Conservation (phyloP, 2,888 invertebrate species). For the Clanis bilineata region DNA sequence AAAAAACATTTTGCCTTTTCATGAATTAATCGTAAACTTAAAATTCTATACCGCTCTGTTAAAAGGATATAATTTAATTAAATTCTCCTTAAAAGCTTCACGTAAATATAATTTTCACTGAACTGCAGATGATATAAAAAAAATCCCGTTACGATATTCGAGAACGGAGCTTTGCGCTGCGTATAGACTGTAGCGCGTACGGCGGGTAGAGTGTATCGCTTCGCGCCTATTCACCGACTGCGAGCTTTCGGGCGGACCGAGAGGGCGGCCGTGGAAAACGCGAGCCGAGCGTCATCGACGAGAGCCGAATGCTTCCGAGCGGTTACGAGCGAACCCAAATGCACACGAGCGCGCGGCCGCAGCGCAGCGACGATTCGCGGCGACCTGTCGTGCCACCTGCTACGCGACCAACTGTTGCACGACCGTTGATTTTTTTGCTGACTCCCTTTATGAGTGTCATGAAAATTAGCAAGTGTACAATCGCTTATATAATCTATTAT, state of each 20-base stretch:
- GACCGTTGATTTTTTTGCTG: constrained; percentile 80
- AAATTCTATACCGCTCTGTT: neutral
- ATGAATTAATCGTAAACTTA: neutral
- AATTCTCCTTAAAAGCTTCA: neutral
- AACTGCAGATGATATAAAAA: constrained; percentile 3
- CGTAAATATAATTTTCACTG: neutral
- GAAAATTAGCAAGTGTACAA: constrained; percentile 63
- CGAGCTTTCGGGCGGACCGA: constrained; percentile 77
- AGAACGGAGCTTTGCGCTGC: constrained; percentile 45
- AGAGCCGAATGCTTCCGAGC: constrained; percentile 44
- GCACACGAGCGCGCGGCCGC: constrained; percentile 40
- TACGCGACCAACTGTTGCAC: constrained; percentile 77
- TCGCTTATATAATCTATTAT: neutral
- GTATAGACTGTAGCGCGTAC: constrained; percentile 19
- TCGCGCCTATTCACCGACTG: constrained; percentile 71
- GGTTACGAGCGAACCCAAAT: constrained; percentile 35
- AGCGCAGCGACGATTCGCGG: constrained; percentile 21
- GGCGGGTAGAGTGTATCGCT: constrained; percentile 53
- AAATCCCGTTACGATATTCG: constrained; percentile 27
- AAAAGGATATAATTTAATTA: constrained; percentile 3
- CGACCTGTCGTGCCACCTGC: constrained; percentile 80
- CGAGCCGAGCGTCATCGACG: constrained; percentile 44
- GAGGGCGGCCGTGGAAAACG: constrained; percentile 75
- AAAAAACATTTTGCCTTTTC: constrained; percentile 13
- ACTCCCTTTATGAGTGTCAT: constrained; percentile 54